Evolutionary conservation across 2,797 vertebrate species (phyloP).

Genomic region (Eulemur albifrons): DNA sequence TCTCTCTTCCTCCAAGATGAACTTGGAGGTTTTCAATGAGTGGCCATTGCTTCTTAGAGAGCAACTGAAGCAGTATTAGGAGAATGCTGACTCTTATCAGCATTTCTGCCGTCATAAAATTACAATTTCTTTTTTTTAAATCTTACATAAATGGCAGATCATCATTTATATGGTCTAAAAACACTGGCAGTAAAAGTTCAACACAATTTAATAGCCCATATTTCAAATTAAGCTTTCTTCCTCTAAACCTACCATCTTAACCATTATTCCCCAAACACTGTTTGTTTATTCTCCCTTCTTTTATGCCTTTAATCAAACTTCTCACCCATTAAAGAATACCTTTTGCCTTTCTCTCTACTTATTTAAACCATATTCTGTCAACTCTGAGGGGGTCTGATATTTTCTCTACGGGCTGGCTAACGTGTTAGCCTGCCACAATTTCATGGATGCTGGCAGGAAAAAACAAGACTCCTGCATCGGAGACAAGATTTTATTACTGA

Average conservation of each 20-base stretch:
- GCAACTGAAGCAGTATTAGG: background rate
- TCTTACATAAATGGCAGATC: background rate
- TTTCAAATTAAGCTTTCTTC: background rate
- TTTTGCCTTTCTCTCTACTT: background rate
- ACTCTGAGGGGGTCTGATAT: background rate
- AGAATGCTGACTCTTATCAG: background rate
- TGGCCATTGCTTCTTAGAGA: background rate
- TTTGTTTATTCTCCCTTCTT: background rate
- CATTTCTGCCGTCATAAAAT: background rate
- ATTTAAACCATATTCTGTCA: background rate
- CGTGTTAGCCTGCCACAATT: background rate
- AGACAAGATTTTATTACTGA: background rate
- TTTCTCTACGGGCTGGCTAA: background rate
- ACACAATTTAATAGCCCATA: background rate
- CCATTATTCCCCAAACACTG: background rate
- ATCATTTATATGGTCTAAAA: background rate
- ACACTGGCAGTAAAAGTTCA: background rate
- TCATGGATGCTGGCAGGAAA: background rate
- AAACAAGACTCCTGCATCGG: background rate
- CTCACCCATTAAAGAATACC: background rate
- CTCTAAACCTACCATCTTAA: background rate
- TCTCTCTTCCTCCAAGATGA: background rate
- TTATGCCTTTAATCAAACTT: background rate
- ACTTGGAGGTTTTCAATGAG: background rate
- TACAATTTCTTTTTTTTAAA: background rate